Conservation (phyloP, 2,888 invertebrate genomes). For the Serripes groenlandicus region DNA sequence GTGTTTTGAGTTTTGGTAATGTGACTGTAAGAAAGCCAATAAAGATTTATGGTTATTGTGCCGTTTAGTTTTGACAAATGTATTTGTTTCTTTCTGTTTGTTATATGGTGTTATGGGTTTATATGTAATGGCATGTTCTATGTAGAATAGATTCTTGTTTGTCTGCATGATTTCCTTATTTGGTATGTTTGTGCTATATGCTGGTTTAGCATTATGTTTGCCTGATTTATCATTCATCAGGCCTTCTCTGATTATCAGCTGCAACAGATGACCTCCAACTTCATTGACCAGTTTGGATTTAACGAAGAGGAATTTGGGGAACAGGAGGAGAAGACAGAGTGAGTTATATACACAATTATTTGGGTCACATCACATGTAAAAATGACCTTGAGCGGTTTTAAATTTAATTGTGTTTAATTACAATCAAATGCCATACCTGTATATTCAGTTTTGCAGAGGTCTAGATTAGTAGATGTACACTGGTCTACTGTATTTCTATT, state of each 20-base stretch:
- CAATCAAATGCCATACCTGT: no score
- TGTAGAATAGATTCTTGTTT: conserved; percentile 12
- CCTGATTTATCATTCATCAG: conserved; percentile 84
- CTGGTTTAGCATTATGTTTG: conserved; percentile 70
- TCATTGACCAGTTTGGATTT: conserved; percentile 89
- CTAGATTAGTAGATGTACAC: no score
- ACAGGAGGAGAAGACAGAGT: conserved; percentile 88
- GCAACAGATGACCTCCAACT: conserved; percentile 89
- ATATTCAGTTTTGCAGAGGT: no score
- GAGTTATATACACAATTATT: no score
- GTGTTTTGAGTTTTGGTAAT: neutral
- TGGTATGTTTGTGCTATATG: conserved; percentile 65
- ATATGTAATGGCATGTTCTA: neutral
- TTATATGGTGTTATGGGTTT: neutral
- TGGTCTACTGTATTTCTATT: no score
- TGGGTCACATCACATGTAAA: no score
- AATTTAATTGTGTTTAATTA: no score
- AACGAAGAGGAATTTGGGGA: conserved; percentile 90
- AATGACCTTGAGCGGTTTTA: no score
- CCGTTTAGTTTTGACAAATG: no score
- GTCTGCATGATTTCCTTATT: conserved; percentile 52
- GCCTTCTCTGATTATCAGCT: conserved; percentile 89
- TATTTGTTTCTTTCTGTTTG: neutral
- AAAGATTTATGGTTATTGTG: no score
- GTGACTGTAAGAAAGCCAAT: no score